These are phyloP conservation scores for Leptonema lineaticorne DNA, from an alignment of 1,140 invertebrate species.

Conservation along the genomic window DNA sequence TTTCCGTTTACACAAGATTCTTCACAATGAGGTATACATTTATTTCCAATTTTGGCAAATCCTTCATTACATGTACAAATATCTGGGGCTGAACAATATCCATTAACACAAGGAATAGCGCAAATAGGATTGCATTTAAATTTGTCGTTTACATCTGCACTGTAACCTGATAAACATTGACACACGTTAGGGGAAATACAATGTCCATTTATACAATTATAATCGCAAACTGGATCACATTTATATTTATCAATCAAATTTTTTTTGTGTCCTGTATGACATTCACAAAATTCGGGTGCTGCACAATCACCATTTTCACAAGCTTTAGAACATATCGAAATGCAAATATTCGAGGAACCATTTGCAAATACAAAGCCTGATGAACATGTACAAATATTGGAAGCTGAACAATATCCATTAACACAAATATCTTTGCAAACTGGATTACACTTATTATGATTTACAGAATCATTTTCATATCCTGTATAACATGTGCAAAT, in stretches of 20 bases:
- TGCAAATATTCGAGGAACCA: constrained; percentile 38
- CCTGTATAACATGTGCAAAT: constrained; percentile 52
- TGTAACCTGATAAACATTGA: constrained; percentile 3
- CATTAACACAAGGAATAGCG: constrained; percentile 53
- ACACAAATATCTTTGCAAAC: background rate
- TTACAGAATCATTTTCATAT: constrained; percentile 39
- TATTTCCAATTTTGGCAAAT: background rate
- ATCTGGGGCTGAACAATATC: constrained; percentile 50
- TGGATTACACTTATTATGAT: background rate
- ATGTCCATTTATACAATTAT: constrained; percentile 22
- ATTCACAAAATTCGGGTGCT: constrained; percentile 25
- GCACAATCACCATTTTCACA: constrained; percentile 55
- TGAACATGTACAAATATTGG: background rate
- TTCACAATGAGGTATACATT: background rate
- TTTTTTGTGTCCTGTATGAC: constrained; percentile 14
- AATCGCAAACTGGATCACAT: constrained; percentile 46
- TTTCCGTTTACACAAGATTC: constrained; percentile 46
- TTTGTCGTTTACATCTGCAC: background rate
- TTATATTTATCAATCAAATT: background rate
- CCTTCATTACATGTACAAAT: background rate
- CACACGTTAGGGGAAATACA: constrained; percentile 26
- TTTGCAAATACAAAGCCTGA: constrained; percentile 46
- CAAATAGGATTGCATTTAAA: constrained; percentile 56
- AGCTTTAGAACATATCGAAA: constrained; percentile 45
- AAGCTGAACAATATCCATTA: background rate